Evolutionary conservation across 2,113 vertebrate species (phyloP).

Genomic region (Nothoprocta perdicaria): DNA sequence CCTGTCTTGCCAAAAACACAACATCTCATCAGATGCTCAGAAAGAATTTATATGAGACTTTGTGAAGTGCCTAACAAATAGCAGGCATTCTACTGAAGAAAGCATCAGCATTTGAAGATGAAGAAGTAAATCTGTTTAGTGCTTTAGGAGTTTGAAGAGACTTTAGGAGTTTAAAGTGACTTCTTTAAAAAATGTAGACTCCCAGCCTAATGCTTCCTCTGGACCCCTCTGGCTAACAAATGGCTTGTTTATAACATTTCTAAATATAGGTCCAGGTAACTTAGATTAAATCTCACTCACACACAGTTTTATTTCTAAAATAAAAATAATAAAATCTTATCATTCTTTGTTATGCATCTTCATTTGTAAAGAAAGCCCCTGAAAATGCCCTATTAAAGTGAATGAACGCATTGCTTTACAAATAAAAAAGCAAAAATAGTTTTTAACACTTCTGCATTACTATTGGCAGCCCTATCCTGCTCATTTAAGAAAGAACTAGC

Average conservation of each 20-base stretch:
- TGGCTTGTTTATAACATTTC: conserved; percentile 60
- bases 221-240: conserved; percentile 63
- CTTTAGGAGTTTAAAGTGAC: conserved; percentile 57
- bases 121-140: conserved; percentile 67
- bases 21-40: conserved; percentile 58
- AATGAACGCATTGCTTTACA: neutral
- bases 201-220: conserved; percentile 20
- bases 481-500: neutral
- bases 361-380: neutral
- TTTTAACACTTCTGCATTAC: neutral
- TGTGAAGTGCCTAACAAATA: conserved; percentile 69
- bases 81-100: conserved; percentile 60
- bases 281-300: conserved; percentile 40
- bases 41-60: conserved; percentile 59
- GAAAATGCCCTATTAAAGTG: neutral
- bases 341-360: neutral
- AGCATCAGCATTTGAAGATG: conserved; percentile 57
- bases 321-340: neutral
- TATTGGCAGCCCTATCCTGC: neutral
- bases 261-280: conserved; percentile 58
- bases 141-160: conserved; percentile 61
- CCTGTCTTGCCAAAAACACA: conserved; percentile 53
- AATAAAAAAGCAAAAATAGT: fast-evolving
- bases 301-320: neutral
- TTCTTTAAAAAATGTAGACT: conserved; percentile 55